Conservation (phyloP, 2,113 vertebrate genomes). For the Nibea albiflora region DNA sequence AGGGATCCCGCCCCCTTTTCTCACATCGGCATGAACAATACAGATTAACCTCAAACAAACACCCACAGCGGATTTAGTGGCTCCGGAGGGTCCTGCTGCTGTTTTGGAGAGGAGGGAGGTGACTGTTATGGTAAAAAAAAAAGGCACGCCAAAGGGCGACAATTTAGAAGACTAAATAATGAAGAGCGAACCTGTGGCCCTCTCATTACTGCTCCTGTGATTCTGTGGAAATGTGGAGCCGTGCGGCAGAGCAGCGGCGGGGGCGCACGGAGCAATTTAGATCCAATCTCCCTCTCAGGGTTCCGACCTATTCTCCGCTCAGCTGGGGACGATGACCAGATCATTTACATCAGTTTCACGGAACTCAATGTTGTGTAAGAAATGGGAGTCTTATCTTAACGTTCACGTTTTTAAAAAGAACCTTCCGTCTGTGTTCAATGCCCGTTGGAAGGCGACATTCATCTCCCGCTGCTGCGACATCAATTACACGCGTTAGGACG, state of each 20-base stretch:
- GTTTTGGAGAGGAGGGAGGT: constrained; percentile 26
- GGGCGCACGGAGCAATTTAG: constrained; percentile 73
- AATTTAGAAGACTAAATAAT: constrained; percentile 69
- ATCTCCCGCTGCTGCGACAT: not conserved
- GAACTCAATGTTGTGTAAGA: not conserved
- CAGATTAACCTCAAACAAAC: constrained; percentile 67
- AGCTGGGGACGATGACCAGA: constrained; percentile 55
- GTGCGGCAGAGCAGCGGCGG: constrained; percentile 32
- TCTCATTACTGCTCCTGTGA: constrained; percentile 62
- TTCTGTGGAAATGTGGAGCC: constrained; percentile 43
- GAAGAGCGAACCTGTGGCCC: constrained; percentile 62
- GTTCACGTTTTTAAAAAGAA: not conserved
- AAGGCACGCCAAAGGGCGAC: constrained; percentile 46
- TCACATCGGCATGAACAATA: constrained; percentile 52
- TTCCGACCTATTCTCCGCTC: constrained; percentile 61
- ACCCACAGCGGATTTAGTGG: constrained; percentile 52
- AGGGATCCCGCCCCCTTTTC: constrained; percentile 22
- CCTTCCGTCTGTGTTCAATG: not conserved
- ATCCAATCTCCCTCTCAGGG: constrained; percentile 70
- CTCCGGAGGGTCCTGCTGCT: constrained; percentile 42
- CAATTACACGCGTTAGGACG: not conserved
- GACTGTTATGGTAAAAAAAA: constrained; percentile 15
- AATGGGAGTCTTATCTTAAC: not conserved
- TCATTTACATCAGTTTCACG: constrained; percentile 35
- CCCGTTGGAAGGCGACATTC: not conserved